Evolutionary conservation across 2,797 vertebrate genomes (phyloP).

Genomic region (Discoglossus pictus): DNA sequence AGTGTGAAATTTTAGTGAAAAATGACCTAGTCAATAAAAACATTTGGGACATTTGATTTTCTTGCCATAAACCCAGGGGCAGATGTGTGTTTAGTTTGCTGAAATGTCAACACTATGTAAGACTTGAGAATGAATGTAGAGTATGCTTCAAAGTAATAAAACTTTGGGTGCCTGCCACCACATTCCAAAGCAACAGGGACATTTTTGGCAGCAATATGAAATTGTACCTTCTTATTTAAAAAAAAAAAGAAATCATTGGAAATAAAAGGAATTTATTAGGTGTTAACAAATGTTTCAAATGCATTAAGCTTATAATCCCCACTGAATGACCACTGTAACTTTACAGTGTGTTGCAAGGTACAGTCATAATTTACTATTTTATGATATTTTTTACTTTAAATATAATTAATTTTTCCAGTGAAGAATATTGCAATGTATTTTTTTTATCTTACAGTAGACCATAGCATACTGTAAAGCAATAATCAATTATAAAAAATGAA

Average conservation of each 20-base stretch:
- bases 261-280: slow-evolving; percentile 15
- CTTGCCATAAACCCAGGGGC: slow-evolving; percentile 43
- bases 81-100: slow-evolving; percentile 47
- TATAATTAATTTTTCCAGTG: too few relatives aligned
- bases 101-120: slow-evolving; percentile 49
- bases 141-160: slow-evolving; percentile 46
- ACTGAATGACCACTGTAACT: too few relatives aligned
- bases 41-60: slow-evolving; percentile 53
- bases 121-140: slow-evolving; percentile 43
- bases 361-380: slow-evolving; percentile 19
- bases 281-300: slow-evolving; percentile 28
- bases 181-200: slow-evolving; percentile 32
- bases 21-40: slow-evolving; percentile 52
- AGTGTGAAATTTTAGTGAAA: slow-evolving; percentile 47
- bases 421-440: too few relatives aligned
- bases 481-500: too few relatives aligned
- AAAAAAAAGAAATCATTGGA: slow-evolving; percentile 24
- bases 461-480: too few relatives aligned
- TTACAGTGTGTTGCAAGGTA: too few relatives aligned
- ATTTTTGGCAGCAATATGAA: slow-evolving; percentile 31
- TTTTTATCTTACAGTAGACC: too few relatives aligned
- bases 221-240: not conserved
- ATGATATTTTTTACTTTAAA: too few relatives aligned
- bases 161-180: slow-evolving; percentile 44
- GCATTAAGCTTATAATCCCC: slow-evolving; percentile 19